Evolutionary conservation across 2,113 vertebrate genomes (phyloP).

Genomic region (Dipodomys ordii): DNA sequence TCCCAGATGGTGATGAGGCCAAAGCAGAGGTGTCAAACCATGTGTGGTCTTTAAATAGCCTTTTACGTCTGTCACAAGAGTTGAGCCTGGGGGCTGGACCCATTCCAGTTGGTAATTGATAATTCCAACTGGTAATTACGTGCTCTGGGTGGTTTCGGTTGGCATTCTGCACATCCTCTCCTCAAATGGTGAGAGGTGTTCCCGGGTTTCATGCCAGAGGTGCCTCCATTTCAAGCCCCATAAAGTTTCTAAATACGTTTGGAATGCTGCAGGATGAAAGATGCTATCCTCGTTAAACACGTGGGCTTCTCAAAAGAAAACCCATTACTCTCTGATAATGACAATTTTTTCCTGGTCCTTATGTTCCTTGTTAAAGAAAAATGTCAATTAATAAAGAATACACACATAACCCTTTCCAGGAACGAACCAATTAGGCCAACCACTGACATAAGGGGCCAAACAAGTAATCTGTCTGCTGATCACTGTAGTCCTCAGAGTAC

Average conservation of each 20-base stretch:
- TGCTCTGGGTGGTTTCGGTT: slow-evolving; percentile 80
- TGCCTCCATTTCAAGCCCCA: slow-evolving; percentile 82
- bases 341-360: slow-evolving; percentile 70
- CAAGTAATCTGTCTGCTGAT: slow-evolving; percentile 11
- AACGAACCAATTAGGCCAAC: slow-evolving; percentile 65
- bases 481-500: not conserved
- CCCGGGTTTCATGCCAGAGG: slow-evolving; percentile 76
- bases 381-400: slow-evolving; percentile 76
- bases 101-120: slow-evolving; percentile 80
- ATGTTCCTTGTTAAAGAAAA: slow-evolving; percentile 67
- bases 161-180: slow-evolving; percentile 80
- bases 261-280: slow-evolving; percentile 78
- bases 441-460: not conserved
- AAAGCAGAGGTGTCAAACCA: slow-evolving; percentile 64
- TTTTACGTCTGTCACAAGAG: slow-evolving; percentile 78
- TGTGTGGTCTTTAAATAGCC: slow-evolving; percentile 75
- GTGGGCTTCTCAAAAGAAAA: slow-evolving; percentile 71
- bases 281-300: slow-evolving; percentile 71
- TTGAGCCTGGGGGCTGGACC: slow-evolving; percentile 73
- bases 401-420: slow-evolving; percentile 33
- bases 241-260: slow-evolving; percentile 83
- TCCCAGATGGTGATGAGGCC: slow-evolving; percentile 58
- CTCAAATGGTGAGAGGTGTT: slow-evolving; percentile 79
- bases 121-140: slow-evolving; percentile 81
- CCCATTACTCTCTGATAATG: slow-evolving; percentile 72